phyloP scores from a whole-genome alignment of 2,888 invertebrate species.

The Scaptomyza parva region DNA sequence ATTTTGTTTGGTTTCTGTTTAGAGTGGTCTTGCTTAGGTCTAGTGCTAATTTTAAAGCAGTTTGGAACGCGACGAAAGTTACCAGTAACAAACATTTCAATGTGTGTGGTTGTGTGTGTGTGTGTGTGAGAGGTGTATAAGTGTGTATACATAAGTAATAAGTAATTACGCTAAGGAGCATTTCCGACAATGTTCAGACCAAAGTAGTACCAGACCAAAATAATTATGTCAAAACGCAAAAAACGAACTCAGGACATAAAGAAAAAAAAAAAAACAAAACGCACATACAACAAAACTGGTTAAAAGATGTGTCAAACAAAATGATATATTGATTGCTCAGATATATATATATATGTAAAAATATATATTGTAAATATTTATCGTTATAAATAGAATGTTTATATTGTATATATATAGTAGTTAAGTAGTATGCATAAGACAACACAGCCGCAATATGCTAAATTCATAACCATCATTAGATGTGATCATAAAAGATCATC shows the following conservation, averaged over 20 bases:
- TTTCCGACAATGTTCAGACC: conserved; percentile 80
- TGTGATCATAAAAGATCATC: conserved; percentile 59
- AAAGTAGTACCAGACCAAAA: conserved; percentile 76
- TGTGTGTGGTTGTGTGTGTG: conserved; percentile 39
- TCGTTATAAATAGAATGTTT: conserved; percentile 39
- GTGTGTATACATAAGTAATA: conserved; percentile 61
- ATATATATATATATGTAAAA: conserved; percentile 36
- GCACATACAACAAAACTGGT: conserved; percentile 74
- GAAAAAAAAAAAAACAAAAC: conserved; percentile 53
- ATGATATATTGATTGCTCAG: conserved; percentile 48
- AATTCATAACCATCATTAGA: conserved; percentile 69
- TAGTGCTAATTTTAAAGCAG: conserved; percentile 72
- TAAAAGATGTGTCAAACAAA: conserved; percentile 62
- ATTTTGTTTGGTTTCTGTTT: conserved; percentile 30
- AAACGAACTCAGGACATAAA: conserved; percentile 63
- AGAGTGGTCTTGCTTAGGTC: conserved; percentile 55
- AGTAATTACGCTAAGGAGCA: conserved; percentile 74
- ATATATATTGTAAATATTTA: conserved; percentile 47
- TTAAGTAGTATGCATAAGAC: conserved; percentile 74
- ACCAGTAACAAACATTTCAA: conserved; percentile 59
- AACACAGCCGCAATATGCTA: conserved; percentile 81
- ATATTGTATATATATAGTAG: conserved; percentile 35
- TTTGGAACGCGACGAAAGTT: conserved; percentile 66
- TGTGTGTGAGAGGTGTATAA: conserved; percentile 34
- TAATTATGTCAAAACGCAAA: conserved; percentile 48